Evolutionary conservation across 2,797 vertebrate genomes (phyloP).

Genomic region (Melanotaenia trifasciata): DNA sequence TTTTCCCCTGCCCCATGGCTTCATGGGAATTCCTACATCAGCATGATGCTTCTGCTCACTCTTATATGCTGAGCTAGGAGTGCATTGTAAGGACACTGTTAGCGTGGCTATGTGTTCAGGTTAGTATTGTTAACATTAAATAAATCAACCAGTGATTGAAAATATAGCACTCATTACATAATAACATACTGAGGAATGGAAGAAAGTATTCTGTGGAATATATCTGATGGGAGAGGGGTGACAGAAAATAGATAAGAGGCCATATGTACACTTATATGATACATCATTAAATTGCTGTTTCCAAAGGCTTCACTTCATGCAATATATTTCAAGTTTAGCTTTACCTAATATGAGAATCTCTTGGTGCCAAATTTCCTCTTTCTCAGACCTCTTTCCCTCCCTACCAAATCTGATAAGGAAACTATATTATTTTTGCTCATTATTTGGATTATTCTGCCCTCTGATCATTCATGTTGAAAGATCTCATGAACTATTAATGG

Average conservation of each 20-base stretch:
- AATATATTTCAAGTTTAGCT: neutral
- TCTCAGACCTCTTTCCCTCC: slow-evolving; percentile 17
- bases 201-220: neutral
- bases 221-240: neutral
- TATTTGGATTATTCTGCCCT: neutral
- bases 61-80: slow-evolving; percentile 51
- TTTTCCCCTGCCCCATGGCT: slow-evolving; percentile 58
- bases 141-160: neutral
- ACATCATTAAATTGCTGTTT: neutral
- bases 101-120: slow-evolving; percentile 4
- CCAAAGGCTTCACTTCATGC: neutral
- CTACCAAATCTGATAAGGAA: neutral
- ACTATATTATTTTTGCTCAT: neutral
- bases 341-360: neutral
- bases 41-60: slow-evolving; percentile 50
- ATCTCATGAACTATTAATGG: neutral
- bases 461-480: neutral
- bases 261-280: no score
- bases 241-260: neutral
- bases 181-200: slow-evolving; percentile 3
- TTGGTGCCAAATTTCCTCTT: slow-evolving; percentile 5
- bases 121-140: slow-evolving; percentile 3
- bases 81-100: slow-evolving; percentile 39
- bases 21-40: slow-evolving; percentile 73
- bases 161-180: neutral